These are phyloP conservation scores for Melanogrammus aeglefinus DNA, from an alignment of 2,797 vertebrate genomes.

Conservation along the genomic window DNA sequence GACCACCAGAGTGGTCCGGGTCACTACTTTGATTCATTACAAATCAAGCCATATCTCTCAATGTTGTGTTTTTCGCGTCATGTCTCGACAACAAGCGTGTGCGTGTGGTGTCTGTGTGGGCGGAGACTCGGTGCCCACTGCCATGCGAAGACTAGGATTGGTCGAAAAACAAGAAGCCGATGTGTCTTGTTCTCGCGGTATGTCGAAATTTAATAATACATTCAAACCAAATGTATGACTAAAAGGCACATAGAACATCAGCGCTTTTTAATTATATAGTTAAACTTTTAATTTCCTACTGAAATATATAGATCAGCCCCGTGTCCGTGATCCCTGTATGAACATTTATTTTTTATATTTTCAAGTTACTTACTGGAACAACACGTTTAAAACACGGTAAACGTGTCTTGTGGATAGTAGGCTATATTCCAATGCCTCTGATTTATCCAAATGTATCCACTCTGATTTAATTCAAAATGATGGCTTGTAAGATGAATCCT, in stretches of 20 bases:
- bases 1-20: conserved; percentile 45
- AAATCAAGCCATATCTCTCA: background rate
- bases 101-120: background rate
- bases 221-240: background rate
- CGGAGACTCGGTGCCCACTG: background rate
- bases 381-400: background rate
- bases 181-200: conserved; percentile 3
- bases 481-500: background rate
- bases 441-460: background rate
- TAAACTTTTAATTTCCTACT: too few species aligned
- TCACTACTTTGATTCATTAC: conserved; percentile 13
- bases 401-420: background rate
- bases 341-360: background rate
- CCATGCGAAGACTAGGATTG: conserved; percentile 1
- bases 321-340: background rate
- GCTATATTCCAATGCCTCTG: background rate
- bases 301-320: too few species aligned
- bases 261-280: background rate
- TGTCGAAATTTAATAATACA: background rate
- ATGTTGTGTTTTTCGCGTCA: background rate
- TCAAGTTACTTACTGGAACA: background rate
- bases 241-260: background rate
- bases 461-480: background rate
- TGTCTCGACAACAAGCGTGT: background rate
- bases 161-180: background rate